Conservation (phyloP, 2,797 vertebrate species). For the Oceanodroma leucorhoa region DNA sequence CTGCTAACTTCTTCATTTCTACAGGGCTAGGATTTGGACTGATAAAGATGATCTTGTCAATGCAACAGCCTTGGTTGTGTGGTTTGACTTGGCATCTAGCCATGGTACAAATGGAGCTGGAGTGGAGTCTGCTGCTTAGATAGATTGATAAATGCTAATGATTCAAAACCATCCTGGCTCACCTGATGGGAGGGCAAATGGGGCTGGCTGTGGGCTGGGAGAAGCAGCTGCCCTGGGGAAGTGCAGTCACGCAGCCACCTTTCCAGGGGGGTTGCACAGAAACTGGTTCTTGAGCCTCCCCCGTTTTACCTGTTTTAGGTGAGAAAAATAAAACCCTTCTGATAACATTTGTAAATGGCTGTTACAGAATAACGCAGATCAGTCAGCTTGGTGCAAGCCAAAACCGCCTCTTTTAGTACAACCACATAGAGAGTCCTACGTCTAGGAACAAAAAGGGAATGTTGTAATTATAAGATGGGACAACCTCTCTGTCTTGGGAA, state of each 20-base stretch:
- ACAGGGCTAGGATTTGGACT: background rate
- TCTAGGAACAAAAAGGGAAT: background rate
- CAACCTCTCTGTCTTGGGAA: background rate
- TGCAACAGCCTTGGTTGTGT: background rate
- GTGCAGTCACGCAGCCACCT: accelerated
- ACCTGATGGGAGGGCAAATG: background rate
- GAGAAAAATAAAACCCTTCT: background rate
- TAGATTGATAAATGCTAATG: background rate
- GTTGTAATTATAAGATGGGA: background rate
- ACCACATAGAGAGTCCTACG: background rate
- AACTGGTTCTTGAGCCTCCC: background rate
- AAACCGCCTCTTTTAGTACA: background rate
- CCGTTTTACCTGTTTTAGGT: background rate
- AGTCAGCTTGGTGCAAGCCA: background rate
- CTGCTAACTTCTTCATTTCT: conserved; percentile 1
- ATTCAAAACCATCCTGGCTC: background rate
- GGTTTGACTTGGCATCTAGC: background rate
- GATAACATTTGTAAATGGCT: background rate
- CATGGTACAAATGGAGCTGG: background rate
- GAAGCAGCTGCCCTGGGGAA: background rate
- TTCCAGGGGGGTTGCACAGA: background rate
- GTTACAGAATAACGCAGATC: background rate
- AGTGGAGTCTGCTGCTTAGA: background rate
- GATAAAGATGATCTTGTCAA: background rate
- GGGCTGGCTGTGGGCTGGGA: background rate